Percentiles rank a stretch among this genome's conserved stretches.
Conservation (phyloP, 2,888 invertebrate species). For the Myopa testacea region DNA sequence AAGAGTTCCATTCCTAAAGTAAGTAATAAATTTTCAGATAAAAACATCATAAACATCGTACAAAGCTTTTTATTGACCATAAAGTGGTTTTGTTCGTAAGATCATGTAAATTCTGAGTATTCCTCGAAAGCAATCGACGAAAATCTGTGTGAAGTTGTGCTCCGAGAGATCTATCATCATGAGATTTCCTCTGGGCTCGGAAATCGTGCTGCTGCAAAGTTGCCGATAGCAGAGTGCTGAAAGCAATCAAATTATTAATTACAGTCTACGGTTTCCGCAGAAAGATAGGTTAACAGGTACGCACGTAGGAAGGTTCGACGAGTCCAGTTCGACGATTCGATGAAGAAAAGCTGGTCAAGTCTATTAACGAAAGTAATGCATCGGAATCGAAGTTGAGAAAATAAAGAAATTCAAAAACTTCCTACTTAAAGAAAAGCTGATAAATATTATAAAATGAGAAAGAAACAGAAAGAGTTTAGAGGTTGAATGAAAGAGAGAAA, state of each 20-base stretch:
- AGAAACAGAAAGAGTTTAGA: no score
- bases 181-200: background rate
- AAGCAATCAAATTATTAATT: constrained; percentile 4
- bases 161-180: background rate
- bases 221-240: background rate
- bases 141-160: background rate
- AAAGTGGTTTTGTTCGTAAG: constrained; percentile 3
- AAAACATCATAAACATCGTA: constrained; percentile 27
- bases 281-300: background rate
- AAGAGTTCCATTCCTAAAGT: constrained; percentile 29
- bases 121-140: background rate
- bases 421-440: no score
- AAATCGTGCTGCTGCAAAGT: background rate
- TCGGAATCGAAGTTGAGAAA: background rate
- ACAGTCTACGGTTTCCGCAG: background rate
- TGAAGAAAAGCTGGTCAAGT: background rate
- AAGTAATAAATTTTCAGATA: constrained; percentile 37
- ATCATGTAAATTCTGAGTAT: constrained; percentile 12
- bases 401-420: background rate
- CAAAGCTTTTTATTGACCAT: constrained; percentile 34
- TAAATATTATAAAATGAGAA: no score
- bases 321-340: constrained; percentile 1
- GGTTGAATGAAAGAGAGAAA: background rate
- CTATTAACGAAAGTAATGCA: background rate
- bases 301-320: background rate